Percentiles rank a stretch among this genome's conserved stretches.
Conservation (phyloP, 1,140 invertebrate species). For the Halesus radiatus region DNA sequence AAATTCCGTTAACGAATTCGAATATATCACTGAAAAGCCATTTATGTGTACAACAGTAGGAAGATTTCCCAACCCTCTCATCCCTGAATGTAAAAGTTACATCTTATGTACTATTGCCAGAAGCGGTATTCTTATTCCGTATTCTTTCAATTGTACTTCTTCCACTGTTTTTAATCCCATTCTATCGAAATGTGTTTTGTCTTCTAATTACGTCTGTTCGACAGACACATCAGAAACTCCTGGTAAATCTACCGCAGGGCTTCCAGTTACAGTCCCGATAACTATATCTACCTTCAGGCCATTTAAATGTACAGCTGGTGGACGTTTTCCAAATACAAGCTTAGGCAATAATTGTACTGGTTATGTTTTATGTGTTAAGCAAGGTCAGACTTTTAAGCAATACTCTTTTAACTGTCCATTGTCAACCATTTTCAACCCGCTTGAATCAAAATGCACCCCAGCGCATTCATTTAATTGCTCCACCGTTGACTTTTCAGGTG, state of each 20-base stretch:
- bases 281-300: not conserved
- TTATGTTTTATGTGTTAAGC: constrained; percentile 3
- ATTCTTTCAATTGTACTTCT: constrained; percentile 5
- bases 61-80: not conserved
- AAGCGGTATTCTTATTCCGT: not conserved
- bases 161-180: constrained; percentile 18
- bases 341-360: not conserved
- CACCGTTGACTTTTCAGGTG: not conserved
- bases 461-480: not conserved
- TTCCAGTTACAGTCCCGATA: not conserved
- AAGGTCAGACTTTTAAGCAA: not conserved
- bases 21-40: not conserved
- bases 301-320: not conserved
- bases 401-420: constrained; percentile 3
- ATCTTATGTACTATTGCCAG: constrained; percentile 7
- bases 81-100: constrained; percentile 23
- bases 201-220: not conserved
- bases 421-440: not conserved
- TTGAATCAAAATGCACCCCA: constrained; percentile 4
- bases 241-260: not conserved
- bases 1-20: not conserved
- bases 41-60: constrained; percentile 35
- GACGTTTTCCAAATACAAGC: constrained; percentile 7
- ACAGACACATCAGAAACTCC: not conserved
- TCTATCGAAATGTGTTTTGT: constrained; percentile 12